These are phyloP conservation scores for Lasioglossum leucozonium DNA, from an alignment of 2,888 invertebrate species.

Conservation along the genomic window DNA sequence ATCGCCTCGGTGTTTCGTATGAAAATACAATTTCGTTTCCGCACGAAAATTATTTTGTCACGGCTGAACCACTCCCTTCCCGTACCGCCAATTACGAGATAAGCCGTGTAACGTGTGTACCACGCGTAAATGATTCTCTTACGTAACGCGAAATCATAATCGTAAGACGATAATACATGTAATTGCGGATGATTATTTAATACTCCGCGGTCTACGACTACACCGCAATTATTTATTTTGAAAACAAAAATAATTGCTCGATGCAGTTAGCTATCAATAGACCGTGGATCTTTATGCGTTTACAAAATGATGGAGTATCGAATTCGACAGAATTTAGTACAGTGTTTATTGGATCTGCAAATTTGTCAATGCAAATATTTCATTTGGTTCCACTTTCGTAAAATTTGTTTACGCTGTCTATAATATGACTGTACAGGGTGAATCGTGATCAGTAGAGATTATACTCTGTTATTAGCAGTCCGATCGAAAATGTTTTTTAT, in stretches of 20 bases:
- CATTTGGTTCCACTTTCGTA: too few species aligned
- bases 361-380: too few species aligned
- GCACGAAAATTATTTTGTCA: neutral
- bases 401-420: too few species aligned
- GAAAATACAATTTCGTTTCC: neutral
- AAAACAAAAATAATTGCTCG: neutral
- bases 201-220: neutral
- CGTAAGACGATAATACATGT: neutral
- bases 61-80: neutral
- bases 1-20: neutral
- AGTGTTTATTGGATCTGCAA: too few species aligned
- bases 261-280: neutral
- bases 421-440: too few species aligned
- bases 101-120: neutral
- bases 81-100: neutral
- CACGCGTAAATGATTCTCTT: neutral
- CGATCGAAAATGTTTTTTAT: too few species aligned
- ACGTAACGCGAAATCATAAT: neutral
- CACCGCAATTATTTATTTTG: neutral
- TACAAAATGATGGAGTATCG: too few species aligned
- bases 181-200: neutral
- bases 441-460: too few species aligned
- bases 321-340: too few species aligned
- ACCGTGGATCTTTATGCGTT: too few species aligned
- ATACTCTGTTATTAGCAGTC: too few species aligned